Conservation (phyloP, 2,797 vertebrate species). For the Coreius guichenoti region DNA sequence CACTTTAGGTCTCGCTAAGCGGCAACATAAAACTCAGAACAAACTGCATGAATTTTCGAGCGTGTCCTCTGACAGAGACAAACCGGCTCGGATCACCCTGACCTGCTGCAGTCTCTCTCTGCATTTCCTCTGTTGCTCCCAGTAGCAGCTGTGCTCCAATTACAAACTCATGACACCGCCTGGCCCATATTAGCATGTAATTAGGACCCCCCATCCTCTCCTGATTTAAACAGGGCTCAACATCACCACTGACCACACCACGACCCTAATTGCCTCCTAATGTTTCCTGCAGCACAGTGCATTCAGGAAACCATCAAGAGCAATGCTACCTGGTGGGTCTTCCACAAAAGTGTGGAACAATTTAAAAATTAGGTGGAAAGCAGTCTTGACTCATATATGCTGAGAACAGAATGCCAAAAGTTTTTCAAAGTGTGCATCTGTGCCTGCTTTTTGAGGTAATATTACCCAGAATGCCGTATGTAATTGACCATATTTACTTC, state of each 20-base stretch:
- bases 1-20: background rate
- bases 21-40: background rate
- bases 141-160: slow-evolving; percentile 86
- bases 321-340: slow-evolving; percentile 1
- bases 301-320: background rate
- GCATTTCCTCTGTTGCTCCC: slow-evolving; percentile 75
- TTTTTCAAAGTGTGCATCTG: background rate
- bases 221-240: slow-evolving; percentile 71
- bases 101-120: slow-evolving; percentile 68
- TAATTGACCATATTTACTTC: background rate
- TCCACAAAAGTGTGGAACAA: background rate
- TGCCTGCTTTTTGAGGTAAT: background rate
- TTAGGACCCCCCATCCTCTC: slow-evolving; percentile 79
- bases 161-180: slow-evolving; percentile 83
- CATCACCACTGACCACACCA: slow-evolving; percentile 71
- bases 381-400: background rate
- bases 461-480: background rate
- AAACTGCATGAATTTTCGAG: slow-evolving; percentile 67
- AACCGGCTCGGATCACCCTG: slow-evolving; percentile 71
- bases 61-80: slow-evolving; percentile 65
- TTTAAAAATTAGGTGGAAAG: background rate
- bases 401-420: no score
- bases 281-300: slow-evolving; percentile 69
- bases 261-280: slow-evolving; percentile 81
- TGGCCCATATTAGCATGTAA: slow-evolving; percentile 86